Percentiles rank a stretch among this genome's conserved stretches.
These are phyloP conservation scores for Nomada lathburiana DNA, from an alignment of 2,888 invertebrate species.

Conservation along the genomic window DNA sequence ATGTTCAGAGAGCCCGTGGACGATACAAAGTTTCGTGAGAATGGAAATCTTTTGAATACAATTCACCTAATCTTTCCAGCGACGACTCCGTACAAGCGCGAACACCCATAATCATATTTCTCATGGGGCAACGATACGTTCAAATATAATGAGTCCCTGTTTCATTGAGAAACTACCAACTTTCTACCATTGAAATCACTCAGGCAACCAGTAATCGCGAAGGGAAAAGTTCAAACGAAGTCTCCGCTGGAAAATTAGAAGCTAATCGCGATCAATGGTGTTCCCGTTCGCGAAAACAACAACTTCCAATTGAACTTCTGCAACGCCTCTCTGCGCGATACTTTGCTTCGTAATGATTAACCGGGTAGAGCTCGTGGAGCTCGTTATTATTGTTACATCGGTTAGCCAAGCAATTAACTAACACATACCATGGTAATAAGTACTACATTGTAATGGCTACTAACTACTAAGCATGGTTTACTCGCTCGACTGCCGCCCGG, in stretches of 20 bases:
- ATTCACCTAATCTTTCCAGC: not conserved
- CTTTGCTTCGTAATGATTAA: constrained; percentile 27
- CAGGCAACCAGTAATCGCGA: not conserved
- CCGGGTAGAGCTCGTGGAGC: constrained; percentile 6
- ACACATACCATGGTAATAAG: constrained; percentile 44
- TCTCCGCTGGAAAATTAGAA: not conserved
- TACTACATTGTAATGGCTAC: constrained; percentile 41
- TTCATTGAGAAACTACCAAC: not conserved
- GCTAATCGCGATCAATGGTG: not conserved
- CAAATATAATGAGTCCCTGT: constrained; percentile 18
- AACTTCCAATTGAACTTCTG: not conserved
- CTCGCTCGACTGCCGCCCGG: constrained; percentile 16
- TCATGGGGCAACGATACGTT: constrained; percentile 16
- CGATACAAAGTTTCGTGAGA: constrained; percentile 32
- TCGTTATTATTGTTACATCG: constrained; percentile 45
- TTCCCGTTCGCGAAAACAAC: not conserved
- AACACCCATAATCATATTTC: constrained; percentile 13
- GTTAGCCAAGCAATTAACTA: constrained; percentile 49
- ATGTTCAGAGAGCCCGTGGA: constrained; percentile 10
- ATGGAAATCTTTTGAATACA: constrained; percentile 29
- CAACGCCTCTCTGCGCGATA: not conserved
- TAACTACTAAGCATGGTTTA: constrained; percentile 49
- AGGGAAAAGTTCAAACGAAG: constrained; percentile 7
- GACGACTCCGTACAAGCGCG: not conserved
- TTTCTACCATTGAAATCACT: constrained; percentile 19